phyloP scores from a whole-genome alignment of 2,888 invertebrate genomes.

The Junonia oenone region DNA sequence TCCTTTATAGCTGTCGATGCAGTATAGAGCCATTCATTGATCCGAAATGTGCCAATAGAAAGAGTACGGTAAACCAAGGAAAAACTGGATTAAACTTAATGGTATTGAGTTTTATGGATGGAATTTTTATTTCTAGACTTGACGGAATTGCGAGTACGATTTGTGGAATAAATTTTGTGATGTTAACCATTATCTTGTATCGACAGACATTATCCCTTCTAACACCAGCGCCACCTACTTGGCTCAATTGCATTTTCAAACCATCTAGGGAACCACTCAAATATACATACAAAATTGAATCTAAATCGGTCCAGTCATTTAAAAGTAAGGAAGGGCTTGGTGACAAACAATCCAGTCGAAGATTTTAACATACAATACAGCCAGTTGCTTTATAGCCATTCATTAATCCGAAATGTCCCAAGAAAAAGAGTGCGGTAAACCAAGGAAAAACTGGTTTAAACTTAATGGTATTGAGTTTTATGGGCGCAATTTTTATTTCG shows the following conservation, averaged over 20 bases:
- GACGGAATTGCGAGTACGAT: background rate
- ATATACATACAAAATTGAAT: too few relatives aligned
- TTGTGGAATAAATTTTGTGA: too few relatives aligned
- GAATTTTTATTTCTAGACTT: background rate
- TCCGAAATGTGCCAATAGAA: background rate
- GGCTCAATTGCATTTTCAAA: too few relatives aligned
- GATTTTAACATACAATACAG: too few relatives aligned
- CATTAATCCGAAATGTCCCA: background rate
- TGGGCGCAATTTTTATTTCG: background rate
- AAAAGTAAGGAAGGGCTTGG: too few relatives aligned
- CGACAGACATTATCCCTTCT: too few relatives aligned
- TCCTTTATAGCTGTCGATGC: constrained; percentile 22
- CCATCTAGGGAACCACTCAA: too few relatives aligned
- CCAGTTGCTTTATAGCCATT: background rate
- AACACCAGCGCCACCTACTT: too few relatives aligned
- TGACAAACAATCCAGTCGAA: too few relatives aligned
- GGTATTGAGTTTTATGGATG: background rate
- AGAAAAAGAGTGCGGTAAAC: background rate
- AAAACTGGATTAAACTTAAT: background rate
- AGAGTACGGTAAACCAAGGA: background rate
- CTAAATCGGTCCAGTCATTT: too few relatives aligned
- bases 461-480: background rate
- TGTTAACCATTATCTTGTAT: too few relatives aligned
- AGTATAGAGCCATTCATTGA: background rate
- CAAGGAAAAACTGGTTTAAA: background rate